phyloP scores from a whole-genome alignment of 2,113 vertebrate species.

The Melanerpes aurifrons region DNA sequence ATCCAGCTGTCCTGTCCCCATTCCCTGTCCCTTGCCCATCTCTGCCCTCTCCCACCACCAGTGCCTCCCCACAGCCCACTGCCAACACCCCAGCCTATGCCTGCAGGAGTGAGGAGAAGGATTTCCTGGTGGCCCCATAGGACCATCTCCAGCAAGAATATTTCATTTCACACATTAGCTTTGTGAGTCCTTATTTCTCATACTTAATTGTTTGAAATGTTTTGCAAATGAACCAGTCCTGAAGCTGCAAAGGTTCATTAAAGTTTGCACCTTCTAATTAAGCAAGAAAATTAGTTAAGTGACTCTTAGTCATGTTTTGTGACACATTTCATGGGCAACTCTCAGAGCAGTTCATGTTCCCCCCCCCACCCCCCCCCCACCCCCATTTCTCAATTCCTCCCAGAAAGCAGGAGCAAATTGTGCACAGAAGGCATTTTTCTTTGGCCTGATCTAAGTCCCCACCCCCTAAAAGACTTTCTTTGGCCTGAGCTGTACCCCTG shows the following conservation, averaged over 20 bases:
- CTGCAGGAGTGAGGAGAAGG: not conserved
- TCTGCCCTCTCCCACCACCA: not conserved
- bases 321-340: not conserved
- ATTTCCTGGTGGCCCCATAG: not conserved
- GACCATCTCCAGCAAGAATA: not conserved
- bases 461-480: not conserved
- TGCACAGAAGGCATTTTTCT: not conserved
- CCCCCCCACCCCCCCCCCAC: too few species aligned
- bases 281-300: not conserved
- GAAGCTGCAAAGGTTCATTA: not conserved
- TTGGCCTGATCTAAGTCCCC: too few species aligned
- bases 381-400: not conserved
- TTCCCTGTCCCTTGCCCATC: not conserved
- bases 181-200: not conserved
- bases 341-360: not conserved
- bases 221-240: not conserved
- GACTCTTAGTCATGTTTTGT: not conserved
- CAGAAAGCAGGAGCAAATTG: not conserved
- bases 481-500: not conserved
- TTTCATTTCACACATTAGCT: not conserved
- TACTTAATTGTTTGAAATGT: not conserved
- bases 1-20: not conserved
- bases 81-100: fast-evolving
- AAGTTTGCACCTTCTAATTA: not conserved
- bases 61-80: not conserved